phyloP scores from a whole-genome alignment of 2,888 invertebrate genomes.

The Limnephilus marmoratus region DNA sequence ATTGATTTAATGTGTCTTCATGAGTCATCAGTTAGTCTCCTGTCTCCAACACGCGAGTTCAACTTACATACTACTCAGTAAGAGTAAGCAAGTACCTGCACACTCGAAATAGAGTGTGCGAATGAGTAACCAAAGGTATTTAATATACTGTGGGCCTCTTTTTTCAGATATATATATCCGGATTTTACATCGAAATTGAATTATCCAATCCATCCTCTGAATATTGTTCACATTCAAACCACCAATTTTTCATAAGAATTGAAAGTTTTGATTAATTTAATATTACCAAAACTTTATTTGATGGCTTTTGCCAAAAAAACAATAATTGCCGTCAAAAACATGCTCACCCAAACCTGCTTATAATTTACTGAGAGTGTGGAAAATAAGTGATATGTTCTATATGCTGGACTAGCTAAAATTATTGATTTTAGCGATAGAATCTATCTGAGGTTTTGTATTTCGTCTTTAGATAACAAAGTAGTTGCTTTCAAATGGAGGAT shows the following conservation, averaged over 20 bases:
- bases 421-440: neutral
- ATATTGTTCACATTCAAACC: too few relatives aligned
- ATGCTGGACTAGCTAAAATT: neutral
- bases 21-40: neutral
- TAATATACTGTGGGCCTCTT: neutral
- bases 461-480: neutral
- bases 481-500: neutral
- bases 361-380: too few relatives aligned
- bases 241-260: too few relatives aligned
- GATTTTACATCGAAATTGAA: neutral
- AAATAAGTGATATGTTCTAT: neutral
- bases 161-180: neutral
- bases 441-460: neutral
- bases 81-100: neutral
- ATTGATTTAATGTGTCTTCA: slow-evolving; percentile 53
- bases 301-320: neutral
- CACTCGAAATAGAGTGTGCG: neutral
- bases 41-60: neutral
- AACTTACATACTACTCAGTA: neutral
- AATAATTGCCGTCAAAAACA: neutral
- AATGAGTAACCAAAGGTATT: neutral
- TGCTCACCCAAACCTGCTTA: neutral
- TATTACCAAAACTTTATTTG: neutral
- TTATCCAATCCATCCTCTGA: neutral
- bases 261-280: too few relatives aligned